Percentiles rank a stretch among this genome's conserved stretches.
Conservation (phyloP, 2,113 vertebrate genomes). For the Litocranius walleri region DNA sequence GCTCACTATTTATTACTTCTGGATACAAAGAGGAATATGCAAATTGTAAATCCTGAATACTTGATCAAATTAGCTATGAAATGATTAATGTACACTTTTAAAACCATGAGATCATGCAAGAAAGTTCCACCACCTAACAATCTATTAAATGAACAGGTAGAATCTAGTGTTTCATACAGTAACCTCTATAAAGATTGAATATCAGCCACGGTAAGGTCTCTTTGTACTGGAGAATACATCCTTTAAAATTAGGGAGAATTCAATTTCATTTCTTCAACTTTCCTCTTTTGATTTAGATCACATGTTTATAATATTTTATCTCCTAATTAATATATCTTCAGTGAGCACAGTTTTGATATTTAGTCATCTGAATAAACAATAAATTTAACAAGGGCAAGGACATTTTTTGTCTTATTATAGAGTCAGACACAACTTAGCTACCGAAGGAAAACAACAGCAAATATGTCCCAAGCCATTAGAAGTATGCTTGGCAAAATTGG, state of each 20-base stretch:
- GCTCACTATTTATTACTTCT: not conserved
- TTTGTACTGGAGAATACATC: not conserved
- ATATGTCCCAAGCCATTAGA: not conserved
- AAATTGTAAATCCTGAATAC: not conserved
- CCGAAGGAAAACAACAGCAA: not conserved
- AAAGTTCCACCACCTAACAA: not conserved
- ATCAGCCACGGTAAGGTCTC: not conserved
- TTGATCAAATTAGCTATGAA: not conserved
- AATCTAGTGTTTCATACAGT: not conserved
- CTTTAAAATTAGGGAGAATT: not conserved
- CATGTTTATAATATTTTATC: not conserved
- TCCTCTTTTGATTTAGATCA: not conserved
- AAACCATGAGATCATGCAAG: not conserved
- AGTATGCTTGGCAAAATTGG: not conserved
- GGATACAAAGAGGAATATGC: not conserved
- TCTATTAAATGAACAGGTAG: not conserved
- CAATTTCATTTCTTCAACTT: not conserved
- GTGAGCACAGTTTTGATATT: not conserved
- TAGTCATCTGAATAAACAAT: not conserved
- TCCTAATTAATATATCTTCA: not conserved
- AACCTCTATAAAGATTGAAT: not conserved
- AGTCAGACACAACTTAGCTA: not conserved
- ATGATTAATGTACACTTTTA: not conserved
- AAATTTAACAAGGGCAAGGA: not conserved
- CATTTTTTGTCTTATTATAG: not conserved